Conservation (phyloP, 2,113 vertebrate species). For the Percina caprodes region DNA sequence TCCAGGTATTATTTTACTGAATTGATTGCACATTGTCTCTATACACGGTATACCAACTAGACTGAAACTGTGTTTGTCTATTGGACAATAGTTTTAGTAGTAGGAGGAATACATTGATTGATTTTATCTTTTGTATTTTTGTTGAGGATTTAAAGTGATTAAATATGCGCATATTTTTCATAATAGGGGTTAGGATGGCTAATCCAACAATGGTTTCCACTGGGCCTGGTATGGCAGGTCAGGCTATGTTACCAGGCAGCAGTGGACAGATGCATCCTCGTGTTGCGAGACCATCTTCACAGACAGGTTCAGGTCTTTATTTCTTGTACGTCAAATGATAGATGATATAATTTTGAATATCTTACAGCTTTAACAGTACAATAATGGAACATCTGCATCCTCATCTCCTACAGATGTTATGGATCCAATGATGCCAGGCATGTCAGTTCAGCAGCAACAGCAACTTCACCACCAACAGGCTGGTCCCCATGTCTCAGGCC, state of each 20-base stretch:
- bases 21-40: background rate
- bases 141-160: background rate
- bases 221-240: slow-evolving; percentile 87
- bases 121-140: too few relatives aligned
- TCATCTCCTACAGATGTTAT: slow-evolving; percentile 86
- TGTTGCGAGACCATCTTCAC: slow-evolving; percentile 88
- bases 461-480: slow-evolving; percentile 89
- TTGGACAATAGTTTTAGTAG: background rate
- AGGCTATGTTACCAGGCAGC: slow-evolving; percentile 87
- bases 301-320: slow-evolving; percentile 87
- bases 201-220: slow-evolving; percentile 93
- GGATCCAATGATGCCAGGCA: slow-evolving; percentile 93
- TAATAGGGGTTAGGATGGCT: slow-evolving; percentile 86
- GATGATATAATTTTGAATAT: slow-evolving; percentile 3
- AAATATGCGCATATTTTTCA: slow-evolving; percentile 27
- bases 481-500: slow-evolving; percentile 87
- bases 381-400: background rate
- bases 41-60: background rate
- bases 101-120: background rate
- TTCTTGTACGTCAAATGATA: slow-evolving; percentile 5
- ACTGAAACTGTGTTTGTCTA: slow-evolving; percentile 8
- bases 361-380: background rate
- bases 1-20: slow-evolving; percentile 83
- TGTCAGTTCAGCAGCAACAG: slow-evolving; percentile 88
- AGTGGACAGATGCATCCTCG: slow-evolving; percentile 92